A percentile compares a stretch with the other conserved stretches of the same genome.
Evolutionary conservation across 53 echinoderm and acorn worm genomes (phyloP).

Genomic region (Echinarachnius parma): DNA sequence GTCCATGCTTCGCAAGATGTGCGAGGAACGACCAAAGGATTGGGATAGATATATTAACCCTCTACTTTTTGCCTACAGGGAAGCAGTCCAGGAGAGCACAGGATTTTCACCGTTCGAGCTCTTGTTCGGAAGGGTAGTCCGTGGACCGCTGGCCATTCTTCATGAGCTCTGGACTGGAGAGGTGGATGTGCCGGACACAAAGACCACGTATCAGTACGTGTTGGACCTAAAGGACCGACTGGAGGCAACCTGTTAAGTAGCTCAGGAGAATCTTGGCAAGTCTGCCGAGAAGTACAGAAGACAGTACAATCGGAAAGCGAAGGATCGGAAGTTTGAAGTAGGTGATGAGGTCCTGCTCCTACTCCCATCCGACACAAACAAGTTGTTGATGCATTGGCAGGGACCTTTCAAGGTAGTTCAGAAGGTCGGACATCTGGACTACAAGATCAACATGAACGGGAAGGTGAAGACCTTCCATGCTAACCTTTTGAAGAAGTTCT

Average conservation of each 20-base stretch:
- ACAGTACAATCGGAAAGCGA: constrained; percentile 14
- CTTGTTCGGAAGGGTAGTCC: constrained; percentile 23
- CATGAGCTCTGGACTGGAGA: constrained; percentile 36
- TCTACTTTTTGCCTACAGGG: constrained; percentile 37
- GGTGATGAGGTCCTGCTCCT: constrained; percentile 36
- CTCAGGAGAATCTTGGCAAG: too few relatives aligned
- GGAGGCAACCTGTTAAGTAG: too few relatives aligned
- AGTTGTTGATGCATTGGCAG: constrained; percentile 18
- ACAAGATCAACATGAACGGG: constrained; percentile 16
- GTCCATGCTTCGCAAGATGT: constrained; percentile 24
- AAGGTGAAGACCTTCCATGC: not conserved
- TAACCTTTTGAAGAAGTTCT: too few relatives aligned
- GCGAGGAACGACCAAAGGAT: constrained; percentile 25
- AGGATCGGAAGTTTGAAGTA: constrained; percentile 25
- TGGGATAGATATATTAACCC: constrained; percentile 36
- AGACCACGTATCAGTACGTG: constrained; percentile 17
- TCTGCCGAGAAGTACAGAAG: not conserved
- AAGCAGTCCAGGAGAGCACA: constrained; percentile 23
- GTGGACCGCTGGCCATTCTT: constrained; percentile 38
- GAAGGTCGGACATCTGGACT: not conserved
- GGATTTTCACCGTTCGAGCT: constrained; percentile 44
- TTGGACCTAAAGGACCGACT: too few relatives aligned
- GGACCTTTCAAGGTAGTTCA: constrained; percentile 22
- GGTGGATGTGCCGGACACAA: constrained; percentile 6
- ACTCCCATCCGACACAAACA: constrained; percentile 30